phyloP scores from a whole-genome alignment of 2,888 invertebrate species.

The Odontocolon sp. region DNA sequence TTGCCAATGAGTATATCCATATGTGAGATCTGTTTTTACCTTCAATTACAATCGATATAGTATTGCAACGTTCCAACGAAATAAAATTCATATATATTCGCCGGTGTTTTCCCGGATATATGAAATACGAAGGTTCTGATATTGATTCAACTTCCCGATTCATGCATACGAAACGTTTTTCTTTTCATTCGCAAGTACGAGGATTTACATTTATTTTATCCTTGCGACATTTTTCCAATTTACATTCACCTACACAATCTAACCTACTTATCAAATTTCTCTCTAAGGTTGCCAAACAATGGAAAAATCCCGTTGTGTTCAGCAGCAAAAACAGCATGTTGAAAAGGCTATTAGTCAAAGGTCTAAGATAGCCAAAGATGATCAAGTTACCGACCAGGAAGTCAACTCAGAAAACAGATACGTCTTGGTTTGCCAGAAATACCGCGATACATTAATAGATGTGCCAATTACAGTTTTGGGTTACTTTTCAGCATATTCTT shows the following conservation, averaged over 20 bases:
- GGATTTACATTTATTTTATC: too few species aligned
- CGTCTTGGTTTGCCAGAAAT: too few species aligned
- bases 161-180: too few species aligned
- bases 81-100: too few species aligned
- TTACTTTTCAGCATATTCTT: too few species aligned
- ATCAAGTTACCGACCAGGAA: background rate
- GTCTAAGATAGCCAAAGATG: background rate
- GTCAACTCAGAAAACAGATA: background rate
- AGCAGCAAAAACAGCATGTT: background rate
- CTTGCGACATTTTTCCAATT: background rate
- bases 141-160: too few species aligned
- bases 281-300: background rate
- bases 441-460: background rate
- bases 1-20: background rate
- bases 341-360: background rate
- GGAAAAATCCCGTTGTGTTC: background rate
- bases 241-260: background rate
- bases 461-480: background rate
- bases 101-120: too few species aligned
- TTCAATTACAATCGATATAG: too few species aligned
- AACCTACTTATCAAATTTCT: background rate
- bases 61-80: too few species aligned
- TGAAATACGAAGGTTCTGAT: too few species aligned
- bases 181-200: too few species aligned
- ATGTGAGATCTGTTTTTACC: too few species aligned